Percentiles rank a stretch among this genome's conserved stretches.
Evolutionary conservation across 2,113 vertebrate genomes (phyloP).

Genomic region (Prinia subflava): DNA sequence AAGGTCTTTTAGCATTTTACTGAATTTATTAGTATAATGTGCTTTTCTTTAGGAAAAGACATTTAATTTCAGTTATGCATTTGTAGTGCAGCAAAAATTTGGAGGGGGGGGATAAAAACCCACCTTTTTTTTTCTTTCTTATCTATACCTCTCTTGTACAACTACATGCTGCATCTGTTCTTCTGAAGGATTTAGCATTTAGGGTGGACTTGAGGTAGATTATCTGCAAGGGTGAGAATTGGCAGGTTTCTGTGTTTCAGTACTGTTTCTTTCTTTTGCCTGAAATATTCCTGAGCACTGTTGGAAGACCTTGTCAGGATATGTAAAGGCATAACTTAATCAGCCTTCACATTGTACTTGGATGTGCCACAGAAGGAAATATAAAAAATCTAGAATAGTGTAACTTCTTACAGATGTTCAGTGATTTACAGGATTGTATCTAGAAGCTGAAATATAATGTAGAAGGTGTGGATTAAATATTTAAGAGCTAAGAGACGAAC

Average conservation of each 20-base stretch:
- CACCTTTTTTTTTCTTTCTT: neutral
- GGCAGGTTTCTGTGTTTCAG: neutral
- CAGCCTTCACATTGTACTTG: neutral
- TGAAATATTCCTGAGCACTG: constrained; percentile 1
- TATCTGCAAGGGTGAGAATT: neutral
- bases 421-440: constrained; percentile 6
- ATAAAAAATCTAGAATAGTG: neutral
- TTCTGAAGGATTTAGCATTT: neutral
- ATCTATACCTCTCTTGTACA: neutral
- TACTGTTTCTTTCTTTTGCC: neutral
- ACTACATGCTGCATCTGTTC: neutral
- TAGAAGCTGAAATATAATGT: neutral
- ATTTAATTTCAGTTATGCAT: neutral
- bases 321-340: constrained; percentile 19
- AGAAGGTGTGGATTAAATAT: constrained; percentile 38
- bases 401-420: neutral
- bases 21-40: neutral
- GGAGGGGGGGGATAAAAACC: neutral
- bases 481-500: constrained; percentile 17
- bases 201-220: neutral
- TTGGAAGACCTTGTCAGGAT: constrained; percentile 38
- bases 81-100: neutral
- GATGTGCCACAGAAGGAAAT: neutral
- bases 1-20: neutral
- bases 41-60: neutral